Base-by-base conservation (phyloP, 2,888 invertebrate species). In the Drosophila paranaensis region DNA sequence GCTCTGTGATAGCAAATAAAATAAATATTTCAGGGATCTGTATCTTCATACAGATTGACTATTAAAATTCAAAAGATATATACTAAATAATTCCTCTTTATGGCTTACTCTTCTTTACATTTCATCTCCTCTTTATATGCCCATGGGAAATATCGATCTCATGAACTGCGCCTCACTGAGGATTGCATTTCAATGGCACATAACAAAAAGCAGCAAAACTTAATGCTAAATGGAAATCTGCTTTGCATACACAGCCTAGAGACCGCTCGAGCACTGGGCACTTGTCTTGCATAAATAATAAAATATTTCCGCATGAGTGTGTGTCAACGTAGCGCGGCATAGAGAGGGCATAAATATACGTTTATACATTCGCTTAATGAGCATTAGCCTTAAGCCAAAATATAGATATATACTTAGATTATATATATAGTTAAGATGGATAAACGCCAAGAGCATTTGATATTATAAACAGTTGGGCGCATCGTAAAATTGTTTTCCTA, bases 401-500 rank as follows among this genome's bases (percentile, higher is more conserved):
- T 46, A 54, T 55, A 71, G 53, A 65, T n/a, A 14, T 10, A 16
- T 40, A 2, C 4, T 6, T 37, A 51, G 60, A 65, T 46, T 30
- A 45, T 56, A 65, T 48, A 64, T 14, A 27, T 39, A 53, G 25
- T 53, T 33, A 25, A 4, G 56, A 74, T 71, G 74, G 71, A 84
- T 77, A 84, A 69, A 65, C 64, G 75, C 81, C 72, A 83, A 73
- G 37, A 67, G 48, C 58, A 75, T 68, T 69, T 60, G 71, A 86
- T 88, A 86, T 74, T 88, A 85, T 70, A 77, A 63, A 65, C 80
- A 74, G 77, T 80, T 80, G 71, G 71, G 68, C 69, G 82, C 71
- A 89, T 89, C 88, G 77, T 84, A 73, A 84, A 89, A 84, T 74
- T 83, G 70, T 83, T 88, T 88, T 79, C 54, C 71, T 66, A 56